These are phyloP conservation scores for Rhabdophis nuchalis DNA, from an alignment of 2,797 vertebrate genomes.

Conservation along the genomic window DNA sequence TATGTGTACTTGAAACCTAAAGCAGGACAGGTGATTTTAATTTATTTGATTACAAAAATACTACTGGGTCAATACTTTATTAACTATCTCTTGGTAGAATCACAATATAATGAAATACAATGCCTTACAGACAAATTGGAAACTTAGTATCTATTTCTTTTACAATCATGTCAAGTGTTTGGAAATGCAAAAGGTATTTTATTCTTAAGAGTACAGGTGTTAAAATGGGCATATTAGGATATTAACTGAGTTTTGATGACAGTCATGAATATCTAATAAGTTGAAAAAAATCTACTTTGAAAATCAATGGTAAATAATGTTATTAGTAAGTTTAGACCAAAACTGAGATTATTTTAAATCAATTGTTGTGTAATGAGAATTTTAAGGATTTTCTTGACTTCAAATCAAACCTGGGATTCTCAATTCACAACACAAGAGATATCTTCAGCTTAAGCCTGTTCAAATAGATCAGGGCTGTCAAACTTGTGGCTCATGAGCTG, in stretches of 20 bases:
- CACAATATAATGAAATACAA: not conserved
- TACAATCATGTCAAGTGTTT: too few species aligned
- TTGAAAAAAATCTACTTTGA: not conserved
- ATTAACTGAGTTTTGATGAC: not conserved
- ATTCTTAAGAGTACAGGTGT: too few species aligned
- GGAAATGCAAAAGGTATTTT: too few species aligned
- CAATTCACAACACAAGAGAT: not conserved
- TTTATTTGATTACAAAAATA: not conserved
- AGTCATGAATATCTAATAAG: not conserved
- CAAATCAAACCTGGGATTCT: not conserved
- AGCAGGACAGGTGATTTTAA: not conserved
- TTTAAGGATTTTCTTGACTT: not conserved
- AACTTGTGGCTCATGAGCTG: too few species aligned
- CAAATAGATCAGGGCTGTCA: not conserved
- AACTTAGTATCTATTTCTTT: not conserved
- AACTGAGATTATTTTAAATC: not conserved
- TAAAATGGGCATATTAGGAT: not conserved
- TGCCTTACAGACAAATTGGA: not conserved
- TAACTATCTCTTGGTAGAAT: not conserved
- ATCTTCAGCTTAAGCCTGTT: not conserved
- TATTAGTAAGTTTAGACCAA: not conserved
- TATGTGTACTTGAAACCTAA: not conserved
- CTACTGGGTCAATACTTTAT: not conserved
- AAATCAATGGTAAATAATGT: not conserved
- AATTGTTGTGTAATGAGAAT: not conserved